Evolutionary conservation across 2,113 vertebrate genomes (phyloP), one percentile per base, ranked within the genome.

Genomic region (Aleadryas rufinucha): DNA sequence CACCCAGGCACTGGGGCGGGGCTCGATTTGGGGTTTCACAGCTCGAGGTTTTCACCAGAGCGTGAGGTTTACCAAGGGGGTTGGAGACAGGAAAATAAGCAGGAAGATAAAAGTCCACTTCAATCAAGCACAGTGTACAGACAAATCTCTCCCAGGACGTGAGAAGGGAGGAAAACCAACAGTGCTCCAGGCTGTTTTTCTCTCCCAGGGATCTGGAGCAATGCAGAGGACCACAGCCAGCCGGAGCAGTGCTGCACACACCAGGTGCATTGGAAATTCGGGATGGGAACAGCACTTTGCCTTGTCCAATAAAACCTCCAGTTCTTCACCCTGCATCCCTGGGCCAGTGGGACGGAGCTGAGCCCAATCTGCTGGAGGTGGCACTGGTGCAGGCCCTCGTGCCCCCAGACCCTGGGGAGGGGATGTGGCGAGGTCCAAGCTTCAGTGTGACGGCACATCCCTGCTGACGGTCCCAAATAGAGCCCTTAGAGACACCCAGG

Each of bases 371-470:
- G 78, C 87, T 59, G 74, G 35, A 41, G 22, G 20, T 37, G 47
- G 27, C 10, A 8, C 39, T 1, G 35, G 28, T 5, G 20, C 39
- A 28, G 41, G 10, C 30, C 45, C 74, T 54, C 0, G 0, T 16
- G 59, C 13, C 33, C 14, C 3, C 50, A 30, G 22, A 9, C 0
- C n/a, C 2, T 0, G 3, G 21, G 9, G 18, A 63, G 21, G 37
- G 49, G 44, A 27, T 60, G 6, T 1, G 2, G 2, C 0, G 0
- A 26, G 50, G 20, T 2, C 26, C 16, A 1, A 18, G 59, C 54
- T 1, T 49, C 35, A 28, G 56, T 0, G 1, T 2, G 30, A 6
- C 0, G 9, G 41, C 56, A 37, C 13, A 0, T 30, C 44, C 54
- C 69, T 5, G 7, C 39, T n/a, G 31, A 7, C 8, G 2, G 31